Evolutionary conservation across 2,113 vertebrate genomes (phyloP).

Genomic region (Macaca nemestrina): DNA sequence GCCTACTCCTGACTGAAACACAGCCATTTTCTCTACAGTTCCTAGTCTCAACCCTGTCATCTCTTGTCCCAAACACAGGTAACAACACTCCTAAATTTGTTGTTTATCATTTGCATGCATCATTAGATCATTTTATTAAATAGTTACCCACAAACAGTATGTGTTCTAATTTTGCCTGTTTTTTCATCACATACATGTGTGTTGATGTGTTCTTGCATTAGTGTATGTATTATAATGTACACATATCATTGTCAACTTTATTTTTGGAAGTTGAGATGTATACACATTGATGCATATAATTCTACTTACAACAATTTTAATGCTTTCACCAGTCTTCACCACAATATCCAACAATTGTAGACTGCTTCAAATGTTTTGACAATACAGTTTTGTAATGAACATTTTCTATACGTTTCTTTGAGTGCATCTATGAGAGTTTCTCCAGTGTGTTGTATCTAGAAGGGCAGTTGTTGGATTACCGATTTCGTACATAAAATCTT

Average conservation of each 20-base stretch:
- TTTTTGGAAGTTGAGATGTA: neutral
- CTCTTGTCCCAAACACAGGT: neutral
- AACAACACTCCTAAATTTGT: neutral
- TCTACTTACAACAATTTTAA: neutral
- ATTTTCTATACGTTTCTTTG: neutral
- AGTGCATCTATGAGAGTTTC: neutral
- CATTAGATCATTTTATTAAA: neutral
- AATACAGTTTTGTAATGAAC: neutral
- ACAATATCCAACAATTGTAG: neutral
- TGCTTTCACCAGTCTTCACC: neutral
- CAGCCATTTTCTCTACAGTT: no score
- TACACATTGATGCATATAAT: neutral
- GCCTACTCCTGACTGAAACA: no score
- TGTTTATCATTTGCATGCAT: neutral
- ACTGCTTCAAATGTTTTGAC: neutral
- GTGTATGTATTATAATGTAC: neutral
- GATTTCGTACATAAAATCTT: neutral
- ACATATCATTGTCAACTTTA: neutral
- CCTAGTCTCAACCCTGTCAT: neutral
- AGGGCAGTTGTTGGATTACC: neutral
- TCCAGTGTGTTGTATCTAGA: neutral
- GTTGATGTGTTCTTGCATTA: neutral
- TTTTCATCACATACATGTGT: neutral
- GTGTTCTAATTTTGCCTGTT: neutral
- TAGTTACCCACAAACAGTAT: neutral